Evolutionary conservation across 2,797 vertebrate species (phyloP), one percentile per base, ranked within the genome.

Genomic region (Manis javanica): DNA sequence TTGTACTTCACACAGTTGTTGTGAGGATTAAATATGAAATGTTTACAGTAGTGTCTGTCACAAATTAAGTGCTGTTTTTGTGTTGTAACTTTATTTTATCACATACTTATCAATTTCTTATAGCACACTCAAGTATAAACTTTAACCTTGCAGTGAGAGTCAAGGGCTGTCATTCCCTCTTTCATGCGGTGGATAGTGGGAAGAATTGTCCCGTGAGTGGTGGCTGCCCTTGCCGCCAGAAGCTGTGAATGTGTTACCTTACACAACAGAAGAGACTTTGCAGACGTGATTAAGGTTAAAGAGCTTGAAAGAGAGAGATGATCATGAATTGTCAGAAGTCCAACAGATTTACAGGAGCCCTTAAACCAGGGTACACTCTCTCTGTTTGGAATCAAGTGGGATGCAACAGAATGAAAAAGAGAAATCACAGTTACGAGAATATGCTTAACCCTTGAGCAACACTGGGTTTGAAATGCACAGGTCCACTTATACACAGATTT

Each of bases 341-440:
- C 21, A 49, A 2, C 37, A 5, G 29, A 51, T 3, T 42, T 24
- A 34, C 6, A 75, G 1, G 14, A 34, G 5, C 0, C 19, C 1
- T 42, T 79, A 87, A n/a, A 14, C 13, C 66, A 51, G 16, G 57
- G 34, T 39, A 75, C 24, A 51, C 2, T 74, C 1, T 55, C 2
- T 42, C 31, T 46, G 2, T 55, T 26, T 75, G 64, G 1, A 88
- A 74, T 78, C 0, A 13, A 71, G 24, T 2, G 3, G 72, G 37
- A 34, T 53, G 23, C 1, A 61, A 24, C 11, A 55, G 8, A 4
- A 42, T 7, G 24, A 10, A 42, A 86, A 83, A 37, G 3, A 53
- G 18, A 68, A 11, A 15, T 51, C 9, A 9, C 26, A 84, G 46
- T 55, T 4, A 55, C 9, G 24, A 61, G 46, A 77, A 49, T 12